Conservation (phyloP, 2,888 invertebrate genomes). For the Pteria penguin region DNA sequence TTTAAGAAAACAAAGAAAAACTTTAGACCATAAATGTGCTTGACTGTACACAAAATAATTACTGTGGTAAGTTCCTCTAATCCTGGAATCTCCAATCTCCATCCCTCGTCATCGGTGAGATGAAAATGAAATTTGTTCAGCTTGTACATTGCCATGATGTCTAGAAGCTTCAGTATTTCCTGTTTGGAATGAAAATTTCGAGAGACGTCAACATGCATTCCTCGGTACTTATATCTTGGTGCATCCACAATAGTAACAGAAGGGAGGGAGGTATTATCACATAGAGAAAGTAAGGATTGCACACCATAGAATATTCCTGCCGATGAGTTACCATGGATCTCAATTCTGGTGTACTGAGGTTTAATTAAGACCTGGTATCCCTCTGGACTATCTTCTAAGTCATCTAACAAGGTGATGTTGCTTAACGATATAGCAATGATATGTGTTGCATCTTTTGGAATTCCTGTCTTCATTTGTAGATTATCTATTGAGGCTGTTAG, state of each 20-base stretch:
- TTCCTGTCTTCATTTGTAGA: no score
- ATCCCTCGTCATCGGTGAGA: slow-evolving; percentile 76
- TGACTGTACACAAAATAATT: no score
- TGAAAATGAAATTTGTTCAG: slow-evolving; percentile 77
- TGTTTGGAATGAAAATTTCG: slow-evolving; percentile 70
- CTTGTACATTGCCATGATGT: slow-evolving; percentile 77
- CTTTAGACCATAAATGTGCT: no score
- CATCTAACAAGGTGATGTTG: not conserved
- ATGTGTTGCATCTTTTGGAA: not conserved
- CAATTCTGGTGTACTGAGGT: slow-evolving; percentile 3
- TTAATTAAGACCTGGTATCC: slow-evolving; percentile 38
- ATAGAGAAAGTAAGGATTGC: slow-evolving; percentile 55
- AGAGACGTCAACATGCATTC: slow-evolving; percentile 74
- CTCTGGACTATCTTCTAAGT: slow-evolving; percentile 10
- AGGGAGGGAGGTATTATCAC: slow-evolving; percentile 40
- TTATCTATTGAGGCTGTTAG: no score
- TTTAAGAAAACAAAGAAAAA: no score
- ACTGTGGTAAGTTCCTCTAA: slow-evolving; percentile 73
- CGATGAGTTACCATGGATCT: slow-evolving; percentile 47
- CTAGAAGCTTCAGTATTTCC: slow-evolving; percentile 62
- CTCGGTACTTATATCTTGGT: slow-evolving; percentile 64
- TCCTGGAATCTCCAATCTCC: slow-evolving; percentile 75
- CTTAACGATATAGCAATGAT: not conserved
- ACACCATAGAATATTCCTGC: slow-evolving; percentile 65
- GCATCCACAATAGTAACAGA: slow-evolving; percentile 48